phyloP scores from a whole-genome alignment of 2,888 invertebrate genomes.

The Sesia bembeciformis region DNA sequence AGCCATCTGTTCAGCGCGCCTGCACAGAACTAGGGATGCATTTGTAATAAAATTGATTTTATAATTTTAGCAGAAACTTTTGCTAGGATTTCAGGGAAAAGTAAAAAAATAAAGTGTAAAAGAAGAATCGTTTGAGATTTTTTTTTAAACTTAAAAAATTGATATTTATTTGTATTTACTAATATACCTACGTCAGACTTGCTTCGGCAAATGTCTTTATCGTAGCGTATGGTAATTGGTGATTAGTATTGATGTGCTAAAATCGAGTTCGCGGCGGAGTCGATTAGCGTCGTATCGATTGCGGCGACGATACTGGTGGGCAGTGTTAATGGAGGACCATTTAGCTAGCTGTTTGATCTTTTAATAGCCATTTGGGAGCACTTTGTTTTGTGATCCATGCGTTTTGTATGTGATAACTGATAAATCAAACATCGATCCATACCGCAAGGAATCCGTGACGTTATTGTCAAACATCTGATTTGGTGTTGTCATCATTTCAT shows the following conservation, averaged over 20 bases:
- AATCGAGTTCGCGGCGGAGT: constrained; percentile 42
- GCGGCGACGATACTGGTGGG: constrained; percentile 45
- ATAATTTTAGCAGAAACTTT: constrained; percentile 9
- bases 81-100: constrained; percentile 8
- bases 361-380: constrained; percentile 47
- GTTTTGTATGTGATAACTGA: constrained; percentile 52
- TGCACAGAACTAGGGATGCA: not conserved
- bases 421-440: constrained; percentile 32
- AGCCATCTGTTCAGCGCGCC: constrained; percentile 23
- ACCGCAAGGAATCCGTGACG: constrained; percentile 25
- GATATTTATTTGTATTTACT: constrained; percentile 7
- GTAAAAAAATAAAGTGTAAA: too few relatives aligned
- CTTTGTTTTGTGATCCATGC: constrained; percentile 57
- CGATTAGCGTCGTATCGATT: constrained; percentile 55
- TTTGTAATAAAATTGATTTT: constrained; percentile 1
- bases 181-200: constrained; percentile 11
- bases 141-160: too few relatives aligned
- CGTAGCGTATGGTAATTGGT: constrained; percentile 45
- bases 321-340: constrained; percentile 52
- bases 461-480: constrained; percentile 49
- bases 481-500: constrained; percentile 53
- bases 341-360: constrained; percentile 50
- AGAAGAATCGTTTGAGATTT: too few relatives aligned
- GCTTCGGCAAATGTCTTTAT: constrained; percentile 27
- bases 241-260: constrained; percentile 63